These are phyloP conservation scores for Trididemnum miniatum DNA, from an alignment of 23 tunicate species.

Conservation along the genomic window DNA sequence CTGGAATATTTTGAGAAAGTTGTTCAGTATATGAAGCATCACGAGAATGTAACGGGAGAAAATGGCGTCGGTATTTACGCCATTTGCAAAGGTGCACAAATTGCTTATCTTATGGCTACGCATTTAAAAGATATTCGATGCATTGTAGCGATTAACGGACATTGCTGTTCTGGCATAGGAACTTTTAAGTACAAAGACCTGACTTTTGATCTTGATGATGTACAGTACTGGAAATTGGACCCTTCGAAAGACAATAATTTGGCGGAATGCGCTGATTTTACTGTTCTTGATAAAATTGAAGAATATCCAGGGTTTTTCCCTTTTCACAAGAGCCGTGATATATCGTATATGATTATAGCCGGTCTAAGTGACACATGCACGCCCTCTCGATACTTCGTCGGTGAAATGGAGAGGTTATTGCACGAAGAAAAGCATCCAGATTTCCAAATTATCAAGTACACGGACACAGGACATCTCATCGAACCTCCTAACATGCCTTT, in stretches of 20 bases:
- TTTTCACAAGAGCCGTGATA: conserved; percentile 29
- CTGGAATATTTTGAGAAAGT: conserved; percentile 67
- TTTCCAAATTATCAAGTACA: conserved; percentile 37
- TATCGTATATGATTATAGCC: conserved; percentile 45
- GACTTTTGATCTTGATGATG: not conserved
- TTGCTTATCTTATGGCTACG: conserved; percentile 25
- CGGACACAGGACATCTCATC: conserved; percentile 58
- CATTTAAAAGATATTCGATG: conserved; percentile 18
- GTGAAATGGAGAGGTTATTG: conserved; percentile 24
- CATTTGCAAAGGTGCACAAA: conserved; percentile 27
- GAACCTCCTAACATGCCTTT: conserved; percentile 43
- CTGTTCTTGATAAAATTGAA: not conserved
- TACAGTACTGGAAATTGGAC: not conserved
- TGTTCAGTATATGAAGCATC: not conserved
- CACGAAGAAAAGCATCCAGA: conserved; percentile 35
- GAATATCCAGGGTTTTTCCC: not conserved
- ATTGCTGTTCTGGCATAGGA: not conserved
- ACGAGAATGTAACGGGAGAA: not conserved
- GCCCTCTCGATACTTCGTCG: conserved; percentile 17
- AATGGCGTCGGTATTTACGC: conserved; percentile 28
- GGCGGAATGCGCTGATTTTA: not conserved
- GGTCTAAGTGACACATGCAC: conserved; percentile 22
- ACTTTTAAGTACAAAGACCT: not conserved
- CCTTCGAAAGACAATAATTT: not conserved
- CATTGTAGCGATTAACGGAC: conserved; percentile 45